Evolutionary conservation across 2,113 vertebrate species (phyloP), one percentile per base, ranked within the genome.

Genomic region (Cyprinus carpio): DNA sequence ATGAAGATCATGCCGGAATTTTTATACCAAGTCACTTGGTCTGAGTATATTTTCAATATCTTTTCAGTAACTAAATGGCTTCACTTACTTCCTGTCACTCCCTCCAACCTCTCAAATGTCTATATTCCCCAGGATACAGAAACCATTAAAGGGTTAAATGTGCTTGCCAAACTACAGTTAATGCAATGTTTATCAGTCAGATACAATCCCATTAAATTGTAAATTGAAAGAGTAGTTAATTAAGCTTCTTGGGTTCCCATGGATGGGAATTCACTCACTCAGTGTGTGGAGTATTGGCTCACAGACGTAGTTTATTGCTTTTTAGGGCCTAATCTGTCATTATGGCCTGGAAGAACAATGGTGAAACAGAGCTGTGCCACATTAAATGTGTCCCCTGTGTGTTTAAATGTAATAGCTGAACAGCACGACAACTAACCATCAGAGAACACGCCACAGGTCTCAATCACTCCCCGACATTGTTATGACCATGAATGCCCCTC

Each of bases 291-390:
- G 84, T 89, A 69, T 82, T 91, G 90, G 89, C 89, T 89, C 89
- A 88, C 34, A 87, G 89, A 86, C 87, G 78, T 87, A 86, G 91
- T 90, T 90, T 88, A 87, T 81, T 93, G 92, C 89, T 91, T 86
- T 92, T 94, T 95, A 92, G 92, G 91, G 87, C 83, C 10, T 27
- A 80, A 89, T 94, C 93, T 93, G 91, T 94, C 93, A 92, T 90
- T 94, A 92, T 90, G 88, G 82, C 85, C 7, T 16, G 69, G 54
- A 6, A 79, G 89, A 93, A 93, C 94, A 95, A 95, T 94, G 91
- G 92, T 58, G n/a, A 84, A 91, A 91, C 91, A 87, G 91, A 93
- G 90, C 72, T 87, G 86, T 93, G 92, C 90, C 91, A 90, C 91
- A 46, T 86, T 58, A 90, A 93, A 94, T 90, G 88, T 91, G 91